Conservation (phyloP, 30 jellyfish, hydroid and myxozoan genomes). For the Hydra vulgaris region DNA sequence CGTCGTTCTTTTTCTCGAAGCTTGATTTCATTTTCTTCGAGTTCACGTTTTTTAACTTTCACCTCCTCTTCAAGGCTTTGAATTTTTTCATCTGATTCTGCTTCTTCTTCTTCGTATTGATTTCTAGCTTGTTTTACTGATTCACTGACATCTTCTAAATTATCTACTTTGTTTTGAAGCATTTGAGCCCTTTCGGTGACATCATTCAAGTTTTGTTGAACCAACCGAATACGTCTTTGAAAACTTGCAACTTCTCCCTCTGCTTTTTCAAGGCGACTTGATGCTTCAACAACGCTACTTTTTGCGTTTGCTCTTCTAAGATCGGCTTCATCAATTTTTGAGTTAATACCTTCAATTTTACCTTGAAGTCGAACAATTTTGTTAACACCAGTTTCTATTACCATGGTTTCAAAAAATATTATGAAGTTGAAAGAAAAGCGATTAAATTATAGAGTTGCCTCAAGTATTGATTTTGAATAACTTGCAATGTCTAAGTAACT, state of each 20-base stretch:
- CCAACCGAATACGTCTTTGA: constrained; percentile 52
- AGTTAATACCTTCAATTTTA: constrained; percentile 54
- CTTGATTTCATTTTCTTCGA: constrained; percentile 65
- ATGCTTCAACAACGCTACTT: constrained; percentile 69
- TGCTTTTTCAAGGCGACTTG: constrained; percentile 22
- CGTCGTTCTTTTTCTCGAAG: constrained; percentile 58
- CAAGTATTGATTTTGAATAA: too few species aligned
- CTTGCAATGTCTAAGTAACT: neutral
- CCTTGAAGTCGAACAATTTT: constrained; percentile 38
- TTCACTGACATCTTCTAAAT: constrained; percentile 32
- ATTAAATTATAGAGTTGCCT: too few species aligned
- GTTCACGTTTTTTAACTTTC: constrained; percentile 49
- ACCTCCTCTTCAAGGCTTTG: constrained; percentile 64
- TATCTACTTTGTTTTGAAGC: constrained; percentile 35
- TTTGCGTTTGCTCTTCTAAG: constrained; percentile 61
- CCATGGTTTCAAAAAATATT: too few species aligned
- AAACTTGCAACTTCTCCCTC: constrained; percentile 71
- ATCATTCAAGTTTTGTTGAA: constrained; percentile 39
- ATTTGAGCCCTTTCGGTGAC: constrained; percentile 40
- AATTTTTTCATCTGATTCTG: constrained; percentile 76
- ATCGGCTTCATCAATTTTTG: constrained; percentile 80
- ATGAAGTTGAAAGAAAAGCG: too few species aligned
- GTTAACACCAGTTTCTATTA: neutral
- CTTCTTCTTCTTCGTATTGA: constrained; percentile 69
- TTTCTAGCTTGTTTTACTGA: constrained; percentile 46